Evolutionary conservation across 2,797 vertebrate species (phyloP), one percentile per base, ranked within the genome.

Genomic region (Gymnothorax javanicus): DNA sequence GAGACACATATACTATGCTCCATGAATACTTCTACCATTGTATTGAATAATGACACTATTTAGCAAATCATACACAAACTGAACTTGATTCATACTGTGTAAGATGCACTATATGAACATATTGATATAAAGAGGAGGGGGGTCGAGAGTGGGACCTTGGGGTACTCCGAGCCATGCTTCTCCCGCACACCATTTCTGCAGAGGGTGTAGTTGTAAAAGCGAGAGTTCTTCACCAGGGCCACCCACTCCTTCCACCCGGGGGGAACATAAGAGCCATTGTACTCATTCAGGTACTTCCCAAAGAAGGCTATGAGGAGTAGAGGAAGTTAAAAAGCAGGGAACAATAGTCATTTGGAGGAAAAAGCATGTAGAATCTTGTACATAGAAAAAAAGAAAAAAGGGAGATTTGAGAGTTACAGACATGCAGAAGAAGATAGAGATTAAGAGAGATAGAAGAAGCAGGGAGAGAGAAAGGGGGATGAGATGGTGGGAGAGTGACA

Each of bases 231-330:
- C 85, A 99, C 96, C 88, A 99, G 92, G 2, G 97, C 97, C 73
- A 99, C 96, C 98, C 98, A 99, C 92, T 99, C 97, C 91, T 96
- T 98, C 98, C 98, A 99, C 20, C 98, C 98, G 0, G 97, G 94
- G 0, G 98, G 98, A 77, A 99, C 94, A 43, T 99, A 99, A 75
- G 98, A 98, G 88, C 98, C 98, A 0, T 99, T 99, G 93, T 99
- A 99, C 89, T 99, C 98, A 58, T 99, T 99, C 83, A 99, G 97
- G 90, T 99, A 99, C 93, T 99, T 99, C 67, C 98, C 98, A 91
- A 99, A 99, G 94, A 98, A 99, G 89, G 97, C 98, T 99, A 93
- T 58, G 11, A 86, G 62, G 11, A 77, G 71, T 69, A 60, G 15
- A 58, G 59, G 57, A 57, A 50, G 77, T 54, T 52, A 54, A 7